A percentile compares a stretch with the other conserved stretches of the same genome.
Conservation (phyloP, 2,113 vertebrate genomes). For the Cyanoramphus novaezelandiae region DNA sequence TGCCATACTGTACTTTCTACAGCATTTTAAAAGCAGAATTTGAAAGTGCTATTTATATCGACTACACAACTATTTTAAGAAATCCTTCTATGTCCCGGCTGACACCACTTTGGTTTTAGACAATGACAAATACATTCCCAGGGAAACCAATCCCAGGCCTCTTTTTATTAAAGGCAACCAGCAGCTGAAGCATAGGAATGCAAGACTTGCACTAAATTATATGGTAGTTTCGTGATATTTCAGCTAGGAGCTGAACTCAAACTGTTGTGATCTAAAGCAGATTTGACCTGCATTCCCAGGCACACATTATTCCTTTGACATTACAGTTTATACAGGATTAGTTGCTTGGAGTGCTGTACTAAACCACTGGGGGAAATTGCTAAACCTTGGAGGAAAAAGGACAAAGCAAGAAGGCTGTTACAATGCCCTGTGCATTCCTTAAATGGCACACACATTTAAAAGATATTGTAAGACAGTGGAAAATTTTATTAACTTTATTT, state of each 20-base stretch:
- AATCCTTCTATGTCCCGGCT: neutral
- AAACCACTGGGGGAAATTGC: slow-evolving; percentile 28
- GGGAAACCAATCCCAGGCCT: slow-evolving; percentile 41
- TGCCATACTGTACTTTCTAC: neutral
- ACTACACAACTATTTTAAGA: slow-evolving; percentile 33
- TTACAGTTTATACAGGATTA: slow-evolving; percentile 58
- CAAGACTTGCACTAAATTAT: slow-evolving; percentile 50
- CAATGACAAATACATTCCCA: slow-evolving; percentile 48
- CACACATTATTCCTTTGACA: slow-evolving; percentile 54
- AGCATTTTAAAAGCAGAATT: neutral
- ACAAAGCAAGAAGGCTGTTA: slow-evolving; percentile 13
- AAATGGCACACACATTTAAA: neutral
- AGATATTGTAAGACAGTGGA: neutral
- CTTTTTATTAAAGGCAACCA: slow-evolving; percentile 58
- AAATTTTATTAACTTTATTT: neutral
- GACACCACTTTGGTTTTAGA: slow-evolving; percentile 44
- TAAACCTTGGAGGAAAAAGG: slow-evolving; percentile 8
- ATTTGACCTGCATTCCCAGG: slow-evolving; percentile 50
- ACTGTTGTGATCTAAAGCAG: slow-evolving; percentile 66
- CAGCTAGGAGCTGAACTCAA: slow-evolving; percentile 52
- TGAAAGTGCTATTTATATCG: neutral
- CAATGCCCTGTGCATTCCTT: neutral
- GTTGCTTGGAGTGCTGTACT: slow-evolving; percentile 35
- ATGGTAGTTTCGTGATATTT: slow-evolving; percentile 56
- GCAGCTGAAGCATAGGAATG: slow-evolving; percentile 54